These are phyloP conservation scores for Chaetodon trifasciatus DNA, from an alignment of 2,797 vertebrate species.

Conservation along the genomic window DNA sequence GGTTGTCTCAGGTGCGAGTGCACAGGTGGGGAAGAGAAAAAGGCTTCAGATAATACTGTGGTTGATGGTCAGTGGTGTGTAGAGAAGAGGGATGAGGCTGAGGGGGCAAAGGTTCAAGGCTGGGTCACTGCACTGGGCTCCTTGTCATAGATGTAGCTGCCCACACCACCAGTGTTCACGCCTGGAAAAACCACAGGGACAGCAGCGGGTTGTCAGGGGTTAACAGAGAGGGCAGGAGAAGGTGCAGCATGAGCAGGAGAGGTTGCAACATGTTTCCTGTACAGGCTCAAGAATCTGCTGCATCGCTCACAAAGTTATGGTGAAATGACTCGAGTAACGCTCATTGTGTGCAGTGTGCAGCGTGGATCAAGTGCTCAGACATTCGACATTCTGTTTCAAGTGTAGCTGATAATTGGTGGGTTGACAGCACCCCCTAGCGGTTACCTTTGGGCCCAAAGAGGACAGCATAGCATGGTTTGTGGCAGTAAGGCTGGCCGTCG, in stretches of 20 bases:
- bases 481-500: conserved; percentile 95
- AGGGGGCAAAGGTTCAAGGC: conserved; percentile 83
- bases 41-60: conserved; percentile 66
- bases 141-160: conserved; percentile 98
- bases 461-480: conserved; percentile 95
- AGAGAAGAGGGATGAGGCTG: conserved; percentile 67
- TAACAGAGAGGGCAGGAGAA: conserved; percentile 24
- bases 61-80: conserved; percentile 61
- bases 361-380: conserved; percentile 44
- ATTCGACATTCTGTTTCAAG: conserved; percentile 66
- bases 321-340: conserved; percentile 45
- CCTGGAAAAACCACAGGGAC: conserved; percentile 85
- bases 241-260: conserved; percentile 49
- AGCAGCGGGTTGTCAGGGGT: conserved; percentile 35
- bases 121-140: conserved; percentile 91
- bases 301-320: conserved; percentile 16
- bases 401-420: conserved; percentile 58
- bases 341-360: conserved; percentile 39
- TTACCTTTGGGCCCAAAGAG: conserved; percentile 97
- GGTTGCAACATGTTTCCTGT: conserved; percentile 36
- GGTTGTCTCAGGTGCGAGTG: conserved; percentile 51
- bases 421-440: conserved; percentile 84
- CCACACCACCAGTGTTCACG: conserved; percentile 97
- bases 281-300: conserved; percentile 10
- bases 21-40: conserved; percentile 28